Percentiles rank a stretch among this genome's conserved stretches.
Evolutionary conservation across 2,797 vertebrate genomes (phyloP).

Genomic region (Fistularia tabacaria): DNA sequence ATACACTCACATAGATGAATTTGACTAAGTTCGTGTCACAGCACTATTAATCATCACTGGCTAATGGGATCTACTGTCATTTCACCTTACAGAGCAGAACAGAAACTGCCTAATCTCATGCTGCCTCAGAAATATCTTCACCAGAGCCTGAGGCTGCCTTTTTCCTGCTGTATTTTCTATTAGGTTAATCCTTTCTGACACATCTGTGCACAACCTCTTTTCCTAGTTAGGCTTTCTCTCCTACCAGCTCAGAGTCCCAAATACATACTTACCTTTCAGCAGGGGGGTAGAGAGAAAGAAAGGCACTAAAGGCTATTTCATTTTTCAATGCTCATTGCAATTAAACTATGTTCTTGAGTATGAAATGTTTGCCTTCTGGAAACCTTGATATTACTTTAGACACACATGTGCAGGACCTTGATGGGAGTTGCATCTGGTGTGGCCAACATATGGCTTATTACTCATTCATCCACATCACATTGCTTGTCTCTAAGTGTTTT

Average conservation of each 20-base stretch:
- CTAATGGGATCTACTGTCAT: slow-evolving; percentile 63
- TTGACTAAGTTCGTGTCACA: slow-evolving; percentile 52
- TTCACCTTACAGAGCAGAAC: slow-evolving; percentile 55
- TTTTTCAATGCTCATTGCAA: slow-evolving; percentile 17
- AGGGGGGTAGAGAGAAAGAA: slow-evolving; percentile 31
- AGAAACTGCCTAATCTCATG: slow-evolving; percentile 55
- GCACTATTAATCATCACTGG: slow-evolving; percentile 46
- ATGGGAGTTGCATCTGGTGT: background rate
- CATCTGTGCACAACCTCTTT: slow-evolving; percentile 59
- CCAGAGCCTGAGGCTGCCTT: slow-evolving; percentile 44
- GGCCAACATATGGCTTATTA: background rate
- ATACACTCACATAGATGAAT: slow-evolving; percentile 31
- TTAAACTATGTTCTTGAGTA: slow-evolving; percentile 3
- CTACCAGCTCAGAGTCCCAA: slow-evolving; percentile 48
- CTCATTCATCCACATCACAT: background rate
- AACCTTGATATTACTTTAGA: no score
- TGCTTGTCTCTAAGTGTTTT: background rate
- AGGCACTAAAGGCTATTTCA: slow-evolving; percentile 19
- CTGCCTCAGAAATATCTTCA: slow-evolving; percentile 48
- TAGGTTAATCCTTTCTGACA: slow-evolving; percentile 62
- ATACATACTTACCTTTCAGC: slow-evolving; percentile 24
- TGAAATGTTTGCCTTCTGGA: no score
- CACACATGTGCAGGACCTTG: background rate
- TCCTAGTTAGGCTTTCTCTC: slow-evolving; percentile 44
- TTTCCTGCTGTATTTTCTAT: slow-evolving; percentile 47